These are phyloP conservation scores for Andricus quercusramuli DNA, from an alignment of 2,888 invertebrate genomes.

Conservation along the genomic window DNA sequence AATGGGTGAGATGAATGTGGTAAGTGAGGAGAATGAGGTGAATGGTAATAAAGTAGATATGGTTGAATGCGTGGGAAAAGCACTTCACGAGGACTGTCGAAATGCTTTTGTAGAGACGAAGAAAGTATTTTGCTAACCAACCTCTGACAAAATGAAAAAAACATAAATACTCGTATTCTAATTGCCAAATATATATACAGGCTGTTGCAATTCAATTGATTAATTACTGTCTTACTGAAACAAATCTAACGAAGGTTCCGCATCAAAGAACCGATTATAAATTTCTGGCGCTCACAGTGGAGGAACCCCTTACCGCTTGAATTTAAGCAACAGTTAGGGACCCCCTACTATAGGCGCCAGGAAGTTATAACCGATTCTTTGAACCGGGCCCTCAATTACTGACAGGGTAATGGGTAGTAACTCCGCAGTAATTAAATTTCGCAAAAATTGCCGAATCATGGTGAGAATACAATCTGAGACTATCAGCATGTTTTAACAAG, in stretches of 20 bases:
- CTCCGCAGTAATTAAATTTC: neutral
- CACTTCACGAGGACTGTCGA: neutral
- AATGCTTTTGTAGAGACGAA: neutral
- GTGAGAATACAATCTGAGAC: constrained; percentile 8
- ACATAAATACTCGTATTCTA: neutral
- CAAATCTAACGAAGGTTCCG: neutral
- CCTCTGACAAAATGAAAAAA: neutral
- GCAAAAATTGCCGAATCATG: constrained; percentile 4
- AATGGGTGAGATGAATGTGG: constrained; percentile 2
- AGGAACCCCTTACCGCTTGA: no score
- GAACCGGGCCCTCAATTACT: neutral
- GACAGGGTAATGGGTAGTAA: neutral
- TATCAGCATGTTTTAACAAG: constrained; percentile 1
- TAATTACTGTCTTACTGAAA: neutral
- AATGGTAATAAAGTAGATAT: neutral
- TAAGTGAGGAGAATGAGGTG: neutral
- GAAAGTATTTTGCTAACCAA: neutral
- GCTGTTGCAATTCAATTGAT: neutral
- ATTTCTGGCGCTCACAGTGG: no score
- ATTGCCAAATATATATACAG: neutral
- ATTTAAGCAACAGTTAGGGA: no score
- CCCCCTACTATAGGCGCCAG: no score
- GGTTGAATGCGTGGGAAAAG: constrained; percentile 4
- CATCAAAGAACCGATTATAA: no score
- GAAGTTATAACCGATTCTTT: no score